A percentile compares a stretch with the other conserved stretches of the same genome.
phyloP scores from a whole-genome alignment of 1,140 invertebrate species.

The Triops cancriformis region DNA sequence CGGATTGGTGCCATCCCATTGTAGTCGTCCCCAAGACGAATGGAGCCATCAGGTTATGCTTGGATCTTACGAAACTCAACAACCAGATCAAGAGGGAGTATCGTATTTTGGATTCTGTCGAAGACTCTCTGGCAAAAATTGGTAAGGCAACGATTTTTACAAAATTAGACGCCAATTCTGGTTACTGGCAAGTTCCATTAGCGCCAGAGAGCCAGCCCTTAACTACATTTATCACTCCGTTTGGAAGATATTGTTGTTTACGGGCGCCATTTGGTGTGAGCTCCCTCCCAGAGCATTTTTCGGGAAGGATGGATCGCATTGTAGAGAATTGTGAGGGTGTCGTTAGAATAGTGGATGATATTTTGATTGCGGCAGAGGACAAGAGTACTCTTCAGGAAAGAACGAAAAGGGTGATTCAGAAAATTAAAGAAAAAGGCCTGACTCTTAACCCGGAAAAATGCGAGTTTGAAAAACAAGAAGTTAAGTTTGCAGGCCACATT shows the following conservation, averaged over 20 bases:
- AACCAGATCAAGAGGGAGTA: no score
- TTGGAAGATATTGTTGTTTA: no score
- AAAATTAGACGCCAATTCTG: no score
- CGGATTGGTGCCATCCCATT: no score
- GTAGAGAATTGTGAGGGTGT: constrained; percentile 31
- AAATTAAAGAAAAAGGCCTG: constrained; percentile 20
- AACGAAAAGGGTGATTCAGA: constrained; percentile 16
- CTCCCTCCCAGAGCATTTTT: constrained; percentile 32
- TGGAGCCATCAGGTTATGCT: no score
- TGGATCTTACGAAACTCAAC: no score
- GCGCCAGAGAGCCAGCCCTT: constrained; percentile 32
- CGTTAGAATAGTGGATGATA: constrained; percentile 35
- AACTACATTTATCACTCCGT: no score
- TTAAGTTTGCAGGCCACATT: constrained; percentile 31
- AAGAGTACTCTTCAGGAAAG: background rate
- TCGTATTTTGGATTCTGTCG: no score
- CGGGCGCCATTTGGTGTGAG: constrained; percentile 35
- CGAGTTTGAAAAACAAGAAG: constrained; percentile 8
- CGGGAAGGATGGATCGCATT: constrained; percentile 30
- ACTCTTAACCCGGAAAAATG: constrained; percentile 29
- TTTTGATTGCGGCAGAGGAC: constrained; percentile 30
- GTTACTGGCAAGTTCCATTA: constrained; percentile 36
- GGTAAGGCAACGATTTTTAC: no score
- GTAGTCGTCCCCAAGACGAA: no score
- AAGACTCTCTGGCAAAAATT: no score